Base-by-base conservation (phyloP, 2,113 vertebrate genomes). In the Platysteira castanea region DNA sequence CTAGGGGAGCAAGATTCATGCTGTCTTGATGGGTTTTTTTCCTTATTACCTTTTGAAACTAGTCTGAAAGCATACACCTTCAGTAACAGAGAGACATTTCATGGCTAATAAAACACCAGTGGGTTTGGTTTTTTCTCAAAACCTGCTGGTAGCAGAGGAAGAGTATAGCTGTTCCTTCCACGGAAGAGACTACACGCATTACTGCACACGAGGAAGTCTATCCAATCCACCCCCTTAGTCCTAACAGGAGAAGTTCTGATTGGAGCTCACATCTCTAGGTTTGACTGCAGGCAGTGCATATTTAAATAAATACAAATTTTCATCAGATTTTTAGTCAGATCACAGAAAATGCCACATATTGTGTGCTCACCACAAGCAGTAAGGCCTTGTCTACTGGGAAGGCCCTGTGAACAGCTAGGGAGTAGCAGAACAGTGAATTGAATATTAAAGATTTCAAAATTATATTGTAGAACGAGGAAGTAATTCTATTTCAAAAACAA, bases 131-230 rank as follows among this genome's bases (percentile, higher is more conserved):
- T 68, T 37, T 53, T 82, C 78, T 33, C 15, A 33, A 46, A 82
- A 56, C 1, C 37, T 57, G 12, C 13, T 54, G 47, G 26, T 87
- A 59, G 41, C 31, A 84, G 35, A 41, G 59, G 16, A 73, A 27
- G 35, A 37, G 15, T 39, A 2, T 22, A 57, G 13, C 21, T 59
- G 11, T 69, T 74, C 15, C 7, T 44, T 18, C 15, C 0, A 0
- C 22, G 31, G n/a, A 22, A 83, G 42, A 50, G 33, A 24, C 39
- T 44, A 1, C 33, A 15, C 1, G 2, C 0, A 0, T 77, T 68
- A 22, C 19, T 1, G 2, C 46, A 37, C 17, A 16, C 28, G 26
- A 44, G 61, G 19, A 67, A 3, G n/a, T 35, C 57, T 47, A 1
- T 68, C 42, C 41, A 35, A 19, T 35, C 18, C 35, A 7, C 15